phyloP scores from a whole-genome alignment of 1,140 invertebrate genomes.

The Papilio machaon region DNA sequence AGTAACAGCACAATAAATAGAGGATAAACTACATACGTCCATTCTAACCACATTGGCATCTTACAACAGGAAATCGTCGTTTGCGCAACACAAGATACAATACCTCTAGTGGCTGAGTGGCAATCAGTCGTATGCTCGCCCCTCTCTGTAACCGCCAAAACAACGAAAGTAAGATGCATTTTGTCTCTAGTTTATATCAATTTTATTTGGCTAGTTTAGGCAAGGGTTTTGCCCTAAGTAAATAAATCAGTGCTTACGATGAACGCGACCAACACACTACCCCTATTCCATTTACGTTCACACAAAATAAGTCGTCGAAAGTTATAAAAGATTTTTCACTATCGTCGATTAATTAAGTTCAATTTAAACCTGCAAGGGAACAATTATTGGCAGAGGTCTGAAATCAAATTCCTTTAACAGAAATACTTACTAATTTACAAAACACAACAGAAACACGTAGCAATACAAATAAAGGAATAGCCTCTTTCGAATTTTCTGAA shows the following conservation, averaged over 20 bases:
- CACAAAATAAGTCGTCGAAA: background rate
- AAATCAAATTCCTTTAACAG: no score
- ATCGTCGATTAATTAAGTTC: background rate
- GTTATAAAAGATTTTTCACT: background rate
- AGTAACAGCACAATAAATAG: background rate
- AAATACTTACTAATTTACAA: no score
- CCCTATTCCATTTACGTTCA: background rate
- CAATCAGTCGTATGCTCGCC: background rate
- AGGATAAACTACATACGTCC: background rate
- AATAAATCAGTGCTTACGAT: background rate
- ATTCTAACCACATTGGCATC: background rate
- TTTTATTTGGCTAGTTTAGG: background rate
- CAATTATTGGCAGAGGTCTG: no score
- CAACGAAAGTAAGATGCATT: background rate
- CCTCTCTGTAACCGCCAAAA: background rate
- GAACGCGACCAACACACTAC: background rate
- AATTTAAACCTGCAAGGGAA: no score
- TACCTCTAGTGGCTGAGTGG: constrained; percentile 1
- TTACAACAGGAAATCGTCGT: constrained; percentile 4
- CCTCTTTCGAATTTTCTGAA: no score
- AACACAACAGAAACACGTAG: no score
- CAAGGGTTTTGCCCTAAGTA: background rate
- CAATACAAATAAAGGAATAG: no score
- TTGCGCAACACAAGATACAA: constrained; percentile 17
- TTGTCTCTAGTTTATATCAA: background rate